phyloP scores from a whole-genome alignment of 2,113 vertebrate species.

The Anarhynchus alexandrinus region DNA sequence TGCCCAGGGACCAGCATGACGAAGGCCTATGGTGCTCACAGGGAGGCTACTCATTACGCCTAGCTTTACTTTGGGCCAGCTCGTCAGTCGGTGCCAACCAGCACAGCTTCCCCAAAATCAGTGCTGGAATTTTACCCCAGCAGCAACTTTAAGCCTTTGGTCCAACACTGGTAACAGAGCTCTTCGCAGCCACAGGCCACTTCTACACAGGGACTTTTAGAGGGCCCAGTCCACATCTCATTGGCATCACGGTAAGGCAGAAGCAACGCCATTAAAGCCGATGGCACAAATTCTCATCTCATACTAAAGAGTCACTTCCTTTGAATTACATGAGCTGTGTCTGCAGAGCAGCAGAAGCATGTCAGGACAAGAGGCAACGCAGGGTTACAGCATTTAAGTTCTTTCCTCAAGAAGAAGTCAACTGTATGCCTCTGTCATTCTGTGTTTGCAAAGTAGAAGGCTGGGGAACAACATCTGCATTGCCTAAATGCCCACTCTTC shows the following conservation, averaged over 20 bases:
- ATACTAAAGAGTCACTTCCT: background rate
- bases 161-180: background rate
- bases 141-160: background rate
- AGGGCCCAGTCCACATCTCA: background rate
- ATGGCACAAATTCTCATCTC: background rate
- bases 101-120: background rate
- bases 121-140: background rate
- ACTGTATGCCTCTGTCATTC: background rate
- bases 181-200: background rate
- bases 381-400: background rate
- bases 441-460: background rate
- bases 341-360: background rate
- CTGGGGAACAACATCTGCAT: background rate
- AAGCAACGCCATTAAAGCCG: background rate
- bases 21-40: background rate
- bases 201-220: background rate
- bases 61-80: background rate
- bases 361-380: background rate
- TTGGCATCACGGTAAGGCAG: rapidly evolving
- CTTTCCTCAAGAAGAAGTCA: background rate
- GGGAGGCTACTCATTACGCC: background rate
- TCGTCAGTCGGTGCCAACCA: background rate
- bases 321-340: background rate
- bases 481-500: background rate
- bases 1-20: background rate